Percentiles rank a stretch among this genome's conserved stretches.
These are phyloP conservation scores for Rotaria macrura DNA, from an alignment of 2,888 invertebrate species.

Conservation along the genomic window DNA sequence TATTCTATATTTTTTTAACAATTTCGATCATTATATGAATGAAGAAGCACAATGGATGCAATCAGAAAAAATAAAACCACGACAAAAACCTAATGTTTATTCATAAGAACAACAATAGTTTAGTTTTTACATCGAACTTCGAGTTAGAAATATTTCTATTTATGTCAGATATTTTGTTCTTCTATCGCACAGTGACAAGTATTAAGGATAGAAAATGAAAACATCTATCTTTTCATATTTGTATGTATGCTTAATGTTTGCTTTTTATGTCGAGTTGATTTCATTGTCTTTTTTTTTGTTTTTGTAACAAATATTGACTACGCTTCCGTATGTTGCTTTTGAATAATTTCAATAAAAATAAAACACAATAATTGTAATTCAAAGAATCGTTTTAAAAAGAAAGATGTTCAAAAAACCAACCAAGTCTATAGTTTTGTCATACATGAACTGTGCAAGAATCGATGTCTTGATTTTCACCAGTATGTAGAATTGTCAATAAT, in stretches of 20 bases:
- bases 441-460: too few relatives aligned
- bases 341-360: neutral
- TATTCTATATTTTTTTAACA: slow-evolving; percentile 85
- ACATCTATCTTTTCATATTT: too few relatives aligned
- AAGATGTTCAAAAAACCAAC: too few relatives aligned
- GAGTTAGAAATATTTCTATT: neutral
- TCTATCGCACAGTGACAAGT: neutral
- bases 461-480: too few relatives aligned
- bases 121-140: too few relatives aligned
- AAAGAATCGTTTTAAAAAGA: too few relatives aligned
- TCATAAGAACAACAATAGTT: too few relatives aligned
- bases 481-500: too few relatives aligned
- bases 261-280: neutral
- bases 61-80: slow-evolving; percentile 85
- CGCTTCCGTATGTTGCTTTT: neutral
- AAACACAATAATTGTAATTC: too few relatives aligned
- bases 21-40: slow-evolving; percentile 83
- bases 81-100: neutral
- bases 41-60: slow-evolving; percentile 98
- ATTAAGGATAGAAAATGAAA: neutral
- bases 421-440: too few relatives aligned
- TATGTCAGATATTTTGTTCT: neutral
- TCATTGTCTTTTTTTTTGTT: neutral
- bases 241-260: neutral
- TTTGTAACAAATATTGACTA: neutral